Percentiles rank a stretch among this genome's conserved stretches.
These are phyloP conservation scores for Nemoura dubitans DNA, from an alignment of 2,888 invertebrate genomes.

Conservation along the genomic window DNA sequence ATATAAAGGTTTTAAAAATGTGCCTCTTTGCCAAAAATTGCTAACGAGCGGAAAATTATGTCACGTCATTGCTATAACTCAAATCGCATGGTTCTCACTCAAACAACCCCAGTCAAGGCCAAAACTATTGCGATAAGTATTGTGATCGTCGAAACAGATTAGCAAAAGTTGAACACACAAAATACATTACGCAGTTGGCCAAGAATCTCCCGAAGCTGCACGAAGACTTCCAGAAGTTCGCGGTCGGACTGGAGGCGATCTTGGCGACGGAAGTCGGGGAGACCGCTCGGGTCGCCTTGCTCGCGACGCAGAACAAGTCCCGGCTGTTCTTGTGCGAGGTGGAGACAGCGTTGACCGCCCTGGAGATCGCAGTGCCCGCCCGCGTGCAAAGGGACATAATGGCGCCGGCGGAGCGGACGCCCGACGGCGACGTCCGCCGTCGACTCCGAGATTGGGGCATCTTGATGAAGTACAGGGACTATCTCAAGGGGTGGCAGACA, in stretches of 20 bases:
- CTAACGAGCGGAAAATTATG: too few relatives aligned
- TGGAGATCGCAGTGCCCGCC: constrained; percentile 55
- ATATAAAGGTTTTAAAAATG: too few relatives aligned
- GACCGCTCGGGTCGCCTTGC: not conserved
- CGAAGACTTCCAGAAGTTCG: constrained; percentile 50
- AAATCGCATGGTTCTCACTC: too few relatives aligned
- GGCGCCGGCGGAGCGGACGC: not conserved
- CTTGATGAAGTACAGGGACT: constrained; percentile 59
- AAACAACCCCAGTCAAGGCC: too few relatives aligned
- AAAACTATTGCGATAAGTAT: too few relatives aligned
- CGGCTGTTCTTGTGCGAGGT: constrained; percentile 50
- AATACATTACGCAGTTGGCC: constrained; percentile 24
- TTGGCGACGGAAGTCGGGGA: constrained; percentile 39
- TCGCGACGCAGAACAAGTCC: not conserved
- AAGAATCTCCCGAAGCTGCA: constrained; percentile 43
- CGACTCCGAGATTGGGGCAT: constrained; percentile 60
- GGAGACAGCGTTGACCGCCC: constrained; percentile 55
- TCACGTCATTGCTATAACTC: too few relatives aligned
- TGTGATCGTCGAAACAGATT: too few relatives aligned
- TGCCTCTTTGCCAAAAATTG: too few relatives aligned
- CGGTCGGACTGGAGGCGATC: constrained; percentile 50
- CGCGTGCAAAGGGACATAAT: not conserved
- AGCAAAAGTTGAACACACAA: too few relatives aligned
- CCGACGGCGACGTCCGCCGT: constrained; percentile 57
- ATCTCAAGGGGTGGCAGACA: constrained; percentile 58